Evolutionary conservation across 35 echinoderm and acorn worm genomes (phyloP).

Genomic region (Apostichopus californicus): DNA sequence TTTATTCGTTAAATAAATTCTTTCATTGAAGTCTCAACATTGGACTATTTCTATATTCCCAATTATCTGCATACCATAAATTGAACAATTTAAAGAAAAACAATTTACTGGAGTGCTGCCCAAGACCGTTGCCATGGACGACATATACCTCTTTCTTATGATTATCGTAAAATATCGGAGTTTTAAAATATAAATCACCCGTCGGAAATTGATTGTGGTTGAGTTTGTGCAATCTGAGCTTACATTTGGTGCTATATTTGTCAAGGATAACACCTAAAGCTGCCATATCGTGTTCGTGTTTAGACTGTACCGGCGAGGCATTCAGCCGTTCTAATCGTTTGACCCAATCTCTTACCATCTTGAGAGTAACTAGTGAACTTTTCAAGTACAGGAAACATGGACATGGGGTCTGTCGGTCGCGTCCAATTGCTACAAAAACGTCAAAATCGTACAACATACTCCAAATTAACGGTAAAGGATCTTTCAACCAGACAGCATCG

Average conservation of each 20-base stretch:
- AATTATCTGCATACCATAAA: constrained; percentile 28
- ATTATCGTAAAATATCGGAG: constrained; percentile 9
- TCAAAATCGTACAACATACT: constrained; percentile 20
- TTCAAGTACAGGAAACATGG: constrained; percentile 61
- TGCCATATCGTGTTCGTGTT: constrained; percentile 53
- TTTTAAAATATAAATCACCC: constrained; percentile 55
- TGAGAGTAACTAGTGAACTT: not conserved
- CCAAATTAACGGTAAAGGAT: constrained; percentile 56
- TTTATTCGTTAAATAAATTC: no score
- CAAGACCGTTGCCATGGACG: constrained; percentile 53
- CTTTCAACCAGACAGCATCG: constrained; percentile 63
- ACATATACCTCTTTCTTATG: constrained; percentile 56
- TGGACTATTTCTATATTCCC: constrained; percentile 9
- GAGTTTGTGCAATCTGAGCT: constrained; percentile 24
- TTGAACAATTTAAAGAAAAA: constrained; percentile 33
- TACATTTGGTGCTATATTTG: constrained; percentile 21
- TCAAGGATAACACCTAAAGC: constrained; percentile 33
- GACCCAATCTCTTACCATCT: constrained; percentile 51
- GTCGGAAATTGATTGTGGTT: constrained; percentile 42
- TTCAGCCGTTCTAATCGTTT: not conserved
- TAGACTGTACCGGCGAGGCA: not conserved
- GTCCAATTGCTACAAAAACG: constrained; percentile 51
- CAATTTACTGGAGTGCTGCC: constrained; percentile 39
- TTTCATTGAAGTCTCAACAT: not conserved
- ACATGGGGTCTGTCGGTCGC: constrained; percentile 49